Evolutionary conservation across 2,888 invertebrate species (phyloP), one percentile per base, ranked within the genome.

Genomic region (Podotricha telesiphe): DNA sequence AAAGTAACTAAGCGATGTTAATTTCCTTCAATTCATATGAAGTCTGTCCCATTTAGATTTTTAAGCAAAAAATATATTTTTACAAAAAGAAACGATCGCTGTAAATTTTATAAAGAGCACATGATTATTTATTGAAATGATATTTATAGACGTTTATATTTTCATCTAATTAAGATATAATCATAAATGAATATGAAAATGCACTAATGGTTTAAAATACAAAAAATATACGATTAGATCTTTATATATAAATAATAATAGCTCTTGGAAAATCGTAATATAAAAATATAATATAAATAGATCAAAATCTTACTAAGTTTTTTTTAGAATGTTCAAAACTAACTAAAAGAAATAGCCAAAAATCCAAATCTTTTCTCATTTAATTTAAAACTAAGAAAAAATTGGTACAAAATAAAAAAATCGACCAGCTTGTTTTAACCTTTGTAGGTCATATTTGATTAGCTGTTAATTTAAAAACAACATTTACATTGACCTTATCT

Each of bases 1-100:
- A 64, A 65, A 55, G 47, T 71, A 67, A 67, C 56, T 70, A 63
- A 67, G 51, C 45, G 45, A 59, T 59, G 50, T 22, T 70, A 50
- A 50, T 40, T 47, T 42, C 15, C 56, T 62, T 42, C 51, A 42
- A 66, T 67, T 51, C 11, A 11, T 67, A 51, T 58, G 8, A 56
- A 56, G 58, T 63, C 66, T 67, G 67, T 67, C 63, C 67, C 62
- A 40, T 48, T 17, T 40, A 19, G n/a, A n/a, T n/a, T n/a, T n/a
- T n/a, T n/a, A n/a, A n/a, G n/a, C 28, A 19, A 13, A 20, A 42
- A 42, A 15, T 15, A 19, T 22, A 42, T 4, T n/a, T n/a, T 37
- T 4, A 58, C 17, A 48, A 8, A n/a, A 1, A 28, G 19, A 51
- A 34, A 53, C 51, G 6, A 28, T 6, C 1, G 15, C 3, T n/a